Evolutionary conservation across 2,888 invertebrate genomes (phyloP), one percentile per base, ranked within the genome.

Genomic region (Syrphus vitripennis): DNA sequence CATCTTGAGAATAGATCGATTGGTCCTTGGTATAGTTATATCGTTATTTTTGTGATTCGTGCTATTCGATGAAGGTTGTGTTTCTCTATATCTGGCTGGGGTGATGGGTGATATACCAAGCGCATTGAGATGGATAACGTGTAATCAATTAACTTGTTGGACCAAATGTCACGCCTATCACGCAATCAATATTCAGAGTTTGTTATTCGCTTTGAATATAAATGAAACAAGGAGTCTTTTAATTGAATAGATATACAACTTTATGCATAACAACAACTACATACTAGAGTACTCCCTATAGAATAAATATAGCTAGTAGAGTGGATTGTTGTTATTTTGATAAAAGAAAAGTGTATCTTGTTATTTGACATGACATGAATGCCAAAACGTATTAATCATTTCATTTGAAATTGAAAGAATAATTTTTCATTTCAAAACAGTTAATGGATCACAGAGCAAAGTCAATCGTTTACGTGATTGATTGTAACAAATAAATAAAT

Each of bases 141-240:
- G 69, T 74, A 78, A 83, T 83, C 78, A 83, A 83, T 83, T 75
- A 75, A 75, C 26, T 69, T 72, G 65, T 72, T 48, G 16, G 26
- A 48, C 40, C 81, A 80, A 80, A 74, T 80, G 80, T 80, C 63
- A 82, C 57, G 59, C 65, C 63, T 50, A 40, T 24, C 24, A 31
- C 42, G 42, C 67, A 59, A 72, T 82, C 82, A 82, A 77, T 82
- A 82, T 78, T 67, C 82, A 37, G 31, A 40, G 40, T 40, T 34
- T 48, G 78, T 81, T 69, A 45, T 57, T 45, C 45, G 34, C 21
- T 70, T 57, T 70, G 53, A 69, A 57, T 72, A 63, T 81, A 70
- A 37, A 29, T 57, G 34, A 34, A 37, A 50, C 50, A 57, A 34
- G 37, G 71, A 24, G 65, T 21, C 31, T 50, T 40, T 50, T 67